Evolutionary conservation across 1,140 invertebrate genomes (phyloP), one percentile per base, ranked within the genome.

Genomic region (Lepidostoma basale): DNA sequence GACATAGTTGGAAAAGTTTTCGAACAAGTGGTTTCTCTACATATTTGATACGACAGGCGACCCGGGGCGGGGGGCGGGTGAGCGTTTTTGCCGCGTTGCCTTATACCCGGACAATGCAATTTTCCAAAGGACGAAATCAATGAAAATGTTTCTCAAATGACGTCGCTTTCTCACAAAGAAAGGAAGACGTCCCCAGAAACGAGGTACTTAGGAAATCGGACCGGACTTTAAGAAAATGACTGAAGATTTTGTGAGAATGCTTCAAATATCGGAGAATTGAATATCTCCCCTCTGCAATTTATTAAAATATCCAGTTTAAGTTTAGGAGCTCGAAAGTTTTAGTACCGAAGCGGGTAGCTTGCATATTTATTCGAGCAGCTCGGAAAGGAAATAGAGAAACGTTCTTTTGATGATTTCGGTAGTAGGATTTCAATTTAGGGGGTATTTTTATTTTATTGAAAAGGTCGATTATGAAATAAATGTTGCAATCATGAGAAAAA

Each of bases 121-220:
- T 54, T 28, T n/a, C 26, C 16, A 20, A 12, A 16, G 42, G 42
- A 14, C n/a, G 18, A 28, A 54, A 54, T 54, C 49, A 54, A 54
- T 30, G 25, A 18, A 54, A 18, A 30, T 54, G 49, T 54, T 30
- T 54, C 49, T 12, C 49, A 54, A 54, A 54, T 54, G 25, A 54
- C 49, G 20, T 30, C 49, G 26, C 49, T 54, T 54, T 54, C n/a
- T 54, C 25, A 54, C 49, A 30, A 14, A 18, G 18, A 54, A 54
- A 54, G 20, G 18, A 45, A 10, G 42, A 45, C 42, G 42, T 45
- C n/a, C 9, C 14, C 14, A n/a, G 33, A 36, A 36, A 36, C 33
- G 16, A 20, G 44, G 16, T 47, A 22, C 20, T 47, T 22, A 2
- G 9, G 22, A 20, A 47, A 25, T 20, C 42, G 20, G 44, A 47